Evolutionary conservation across 1,140 invertebrate genomes (phyloP).

Genomic region (Philaenus spumarius): DNA sequence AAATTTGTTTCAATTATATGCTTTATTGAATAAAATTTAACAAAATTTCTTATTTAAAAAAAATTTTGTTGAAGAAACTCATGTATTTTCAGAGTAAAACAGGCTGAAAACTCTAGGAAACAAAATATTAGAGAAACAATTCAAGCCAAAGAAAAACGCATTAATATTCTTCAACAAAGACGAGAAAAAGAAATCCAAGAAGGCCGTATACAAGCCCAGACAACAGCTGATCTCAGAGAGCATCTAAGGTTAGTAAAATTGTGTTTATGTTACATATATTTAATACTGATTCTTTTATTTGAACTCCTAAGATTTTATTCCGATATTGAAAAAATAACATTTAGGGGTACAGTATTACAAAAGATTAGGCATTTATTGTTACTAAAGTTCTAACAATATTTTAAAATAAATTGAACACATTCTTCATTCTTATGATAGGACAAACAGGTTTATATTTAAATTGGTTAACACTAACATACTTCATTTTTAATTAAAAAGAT

Average conservation of each 20-base stretch:
- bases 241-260: conserved; percentile 30
- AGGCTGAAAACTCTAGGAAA: conserved; percentile 25
- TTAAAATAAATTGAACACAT: not conserved
- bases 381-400: too few relatives aligned
- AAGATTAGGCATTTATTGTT: not conserved
- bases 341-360: not conserved
- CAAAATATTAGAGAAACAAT: conserved; percentile 26
- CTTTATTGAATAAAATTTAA: too few relatives aligned
- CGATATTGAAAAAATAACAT: not conserved
- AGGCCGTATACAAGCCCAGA: conserved; percentile 31
- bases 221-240: conserved; percentile 34
- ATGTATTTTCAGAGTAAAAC: conserved; percentile 29
- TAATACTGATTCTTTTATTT: not conserved
- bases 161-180: conserved; percentile 29
- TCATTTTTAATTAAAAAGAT: too few relatives aligned
- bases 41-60: too few relatives aligned
- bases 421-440: too few relatives aligned
- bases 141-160: conserved; percentile 33
- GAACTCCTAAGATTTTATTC: not conserved
- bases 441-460: too few relatives aligned
- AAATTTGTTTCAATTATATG: too few relatives aligned
- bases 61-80: too few relatives aligned
- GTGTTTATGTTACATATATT: not conserved
- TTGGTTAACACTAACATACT: too few relatives aligned
- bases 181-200: conserved; percentile 32